Base-by-base conservation (phyloP, 2,888 invertebrate genomes). In the Tachina grossa region DNA sequence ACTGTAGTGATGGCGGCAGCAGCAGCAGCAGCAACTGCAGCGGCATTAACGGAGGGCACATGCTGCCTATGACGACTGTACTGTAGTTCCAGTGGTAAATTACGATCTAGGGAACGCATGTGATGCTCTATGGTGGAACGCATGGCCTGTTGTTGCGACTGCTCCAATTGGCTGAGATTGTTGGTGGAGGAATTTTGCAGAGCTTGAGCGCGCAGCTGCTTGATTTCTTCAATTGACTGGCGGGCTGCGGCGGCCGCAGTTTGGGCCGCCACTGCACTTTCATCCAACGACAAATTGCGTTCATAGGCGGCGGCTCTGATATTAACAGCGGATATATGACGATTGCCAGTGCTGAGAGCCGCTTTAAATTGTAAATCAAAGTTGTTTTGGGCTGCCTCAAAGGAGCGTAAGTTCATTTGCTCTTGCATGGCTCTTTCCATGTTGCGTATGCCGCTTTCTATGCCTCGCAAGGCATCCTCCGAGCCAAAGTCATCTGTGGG, bases 341-440 rank as follows among this genome's bases (percentile, higher is more conserved):
- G 89, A 61, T 85, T 84, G 57, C 84, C 87, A 9, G 51, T 68
- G 13, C 88, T 89, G 0, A 89, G 89, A 5, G 89, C 89, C 0
- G 90, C 89, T 84, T 91, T 91, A 43, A 91, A 91, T 72, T 89
- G 90, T 51, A 88, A 61, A 53, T 91, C 85, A 86, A 91, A 91
- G 65, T 91, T 90, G 59, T 89, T 91, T 71, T 90, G 90, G 2
- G 90, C 90, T 0, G 90, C 91, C 88, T 93, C 93, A 79, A 92
- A 85, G 43, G 90, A 91, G 19, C 93, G 89, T 55, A 93, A 79
- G 85, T 91, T 93, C 91, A 93, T 92, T 88, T 93, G 93, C 85
- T 93, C 93, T 87, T 93, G 92, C 93, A 93, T 93, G 75, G 93
- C 93, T 22, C 93, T 90, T 85, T 93, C 93, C 93, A 93, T 93